Base-by-base conservation (phyloP, 1,140 invertebrate species). In the Diploscapter pachys region DNA sequence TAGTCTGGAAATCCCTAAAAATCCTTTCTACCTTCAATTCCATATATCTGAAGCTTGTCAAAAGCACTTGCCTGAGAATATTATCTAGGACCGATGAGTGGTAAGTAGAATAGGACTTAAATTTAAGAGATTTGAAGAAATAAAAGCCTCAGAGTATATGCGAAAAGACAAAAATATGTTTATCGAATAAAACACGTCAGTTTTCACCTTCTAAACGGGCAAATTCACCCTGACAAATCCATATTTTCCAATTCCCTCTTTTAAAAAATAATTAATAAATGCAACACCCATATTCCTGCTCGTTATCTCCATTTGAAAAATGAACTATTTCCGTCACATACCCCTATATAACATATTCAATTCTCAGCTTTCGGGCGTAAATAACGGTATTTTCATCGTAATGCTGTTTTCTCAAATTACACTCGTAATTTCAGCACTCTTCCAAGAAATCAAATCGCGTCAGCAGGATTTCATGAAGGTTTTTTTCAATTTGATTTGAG, bases 381-480 rank as follows among this genome's bases (percentile, higher is more conserved):
- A 74, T 49, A 65, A 74, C 59, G 73, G 73, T 74, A 52, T 31
- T 72, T 72, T 72, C 31, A 48, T 59, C n/a, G n/a, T 63, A 31
- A 8, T 31, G 13, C 5, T n/a, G 11, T 64, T 57, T 57, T 57
- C n/a, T 51, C 5, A 5, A 67, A 67, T n/a, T 5, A n/a, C 56
- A 61, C 5, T 48, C 11, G 11, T 59, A 71, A 50, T 77, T 84
- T 79, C 61, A 84, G 84, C 83, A 62, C 73, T 84, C 4, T 84
- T 84, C 81, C 83, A 84, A 80, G 84, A 85, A 79, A 85, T 84
- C 79, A 84, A 85, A 55, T 66, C 61, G 61, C 84, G 83, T 67
- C 83, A 84, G 64, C 81, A 76, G 53, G 84, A 85, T 11, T 85
- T 84, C 68, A 82, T 83, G 82, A 83, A 81, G 59, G 31, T 31